Evolutionary conservation across 2,888 invertebrate species (phyloP).

Genomic region (Eurois occulta): DNA sequence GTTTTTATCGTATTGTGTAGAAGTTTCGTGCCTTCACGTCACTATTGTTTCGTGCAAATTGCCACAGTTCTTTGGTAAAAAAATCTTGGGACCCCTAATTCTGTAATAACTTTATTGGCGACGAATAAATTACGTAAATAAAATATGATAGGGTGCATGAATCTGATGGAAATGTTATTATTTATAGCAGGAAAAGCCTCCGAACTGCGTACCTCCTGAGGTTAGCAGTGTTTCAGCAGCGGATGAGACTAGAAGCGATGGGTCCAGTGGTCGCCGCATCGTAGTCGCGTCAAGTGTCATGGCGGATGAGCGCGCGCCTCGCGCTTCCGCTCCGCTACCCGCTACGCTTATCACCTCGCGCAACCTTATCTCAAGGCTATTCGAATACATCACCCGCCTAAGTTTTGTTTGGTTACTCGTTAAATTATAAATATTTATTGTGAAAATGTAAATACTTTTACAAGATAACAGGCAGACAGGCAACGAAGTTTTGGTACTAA

Average conservation of each 20-base stretch:
- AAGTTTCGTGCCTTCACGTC: conserved; percentile 47
- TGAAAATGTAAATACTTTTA: conserved; percentile 58
- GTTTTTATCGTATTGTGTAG: conserved; percentile 59
- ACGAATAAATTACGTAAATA: conserved; percentile 46
- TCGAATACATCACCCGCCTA: conserved; percentile 62
- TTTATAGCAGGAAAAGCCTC: conserved; percentile 76
- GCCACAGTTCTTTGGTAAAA: conserved; percentile 30
- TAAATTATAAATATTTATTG: conserved; percentile 59
- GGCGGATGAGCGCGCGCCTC: conserved; percentile 90
- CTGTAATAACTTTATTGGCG: conserved; percentile 19
- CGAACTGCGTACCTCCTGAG: conserved; percentile 89
- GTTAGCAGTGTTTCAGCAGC: conserved; percentile 85
- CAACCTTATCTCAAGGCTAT: conserved; percentile 68
- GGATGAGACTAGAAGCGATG: conserved; percentile 82
- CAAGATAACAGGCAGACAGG: conserved; percentile 6
- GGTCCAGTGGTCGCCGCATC: conserved; percentile 88
- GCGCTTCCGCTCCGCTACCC: conserved; percentile 78
- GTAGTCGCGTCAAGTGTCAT: conserved; percentile 93
- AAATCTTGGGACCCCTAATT: conserved; percentile 16
- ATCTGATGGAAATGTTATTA: conserved; percentile 27
- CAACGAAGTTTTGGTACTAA: conserved; percentile 4
- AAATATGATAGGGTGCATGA: background rate
- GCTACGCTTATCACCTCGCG: conserved; percentile 68
- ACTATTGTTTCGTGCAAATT: conserved; percentile 54
- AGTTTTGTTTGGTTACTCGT: conserved; percentile 64